Evolutionary conservation across 2,113 vertebrate species (phyloP).

Genomic region (Leptodactylus fuscus): DNA sequence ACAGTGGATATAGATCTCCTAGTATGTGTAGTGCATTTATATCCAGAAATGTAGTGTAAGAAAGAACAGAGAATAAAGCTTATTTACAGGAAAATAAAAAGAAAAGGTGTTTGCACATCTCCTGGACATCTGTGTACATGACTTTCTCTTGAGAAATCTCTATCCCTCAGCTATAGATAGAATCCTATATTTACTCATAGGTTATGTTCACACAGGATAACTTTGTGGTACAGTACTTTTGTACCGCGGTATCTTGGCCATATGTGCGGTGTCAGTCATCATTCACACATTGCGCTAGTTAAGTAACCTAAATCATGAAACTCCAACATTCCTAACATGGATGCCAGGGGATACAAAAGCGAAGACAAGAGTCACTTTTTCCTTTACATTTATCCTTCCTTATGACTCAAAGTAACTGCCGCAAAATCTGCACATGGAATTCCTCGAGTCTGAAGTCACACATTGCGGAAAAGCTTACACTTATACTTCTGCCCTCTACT

Average conservation of each 20-base stretch:
- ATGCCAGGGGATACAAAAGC: not conserved
- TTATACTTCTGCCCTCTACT: too few relatives aligned
- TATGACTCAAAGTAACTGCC: too few relatives aligned
- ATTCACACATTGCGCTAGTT: not conserved
- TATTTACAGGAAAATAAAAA: too few relatives aligned
- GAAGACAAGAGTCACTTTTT: too few relatives aligned
- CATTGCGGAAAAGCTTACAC: too few relatives aligned
- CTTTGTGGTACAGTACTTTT: not conserved
- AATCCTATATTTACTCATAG: constrained; percentile 9
- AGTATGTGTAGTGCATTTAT: too few relatives aligned
- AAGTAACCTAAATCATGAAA: not conserved
- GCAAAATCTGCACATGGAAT: too few relatives aligned
- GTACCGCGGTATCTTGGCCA: not conserved
- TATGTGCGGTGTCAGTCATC: not conserved
- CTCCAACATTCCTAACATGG: not conserved
- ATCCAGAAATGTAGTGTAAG: too few relatives aligned
- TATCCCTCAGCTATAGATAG: constrained; percentile 1
- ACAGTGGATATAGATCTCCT: too few relatives aligned
- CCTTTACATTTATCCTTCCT: too few relatives aligned
- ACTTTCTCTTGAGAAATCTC: not conserved
- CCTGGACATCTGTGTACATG: not conserved
- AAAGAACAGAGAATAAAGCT: too few relatives aligned
- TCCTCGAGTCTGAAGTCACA: too few relatives aligned
- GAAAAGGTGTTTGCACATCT: not conserved
- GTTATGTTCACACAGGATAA: not conserved